These are phyloP conservation scores for Eulemur mongoz DNA, from an alignment of 2,797 vertebrate genomes.

Conservation along the genomic window DNA sequence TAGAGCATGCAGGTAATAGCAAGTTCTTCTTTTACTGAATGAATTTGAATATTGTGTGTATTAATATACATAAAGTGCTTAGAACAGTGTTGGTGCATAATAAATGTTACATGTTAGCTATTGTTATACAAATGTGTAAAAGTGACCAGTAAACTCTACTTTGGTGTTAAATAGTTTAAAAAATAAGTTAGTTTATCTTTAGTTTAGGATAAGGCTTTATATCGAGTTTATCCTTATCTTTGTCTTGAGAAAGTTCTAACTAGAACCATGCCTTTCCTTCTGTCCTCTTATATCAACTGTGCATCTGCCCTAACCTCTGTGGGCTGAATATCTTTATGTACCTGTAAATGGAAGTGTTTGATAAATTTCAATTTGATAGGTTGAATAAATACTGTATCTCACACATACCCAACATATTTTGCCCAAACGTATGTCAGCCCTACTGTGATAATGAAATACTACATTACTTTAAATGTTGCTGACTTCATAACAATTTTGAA, in stretches of 20 bases:
- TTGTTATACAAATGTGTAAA: slow-evolving; percentile 2
- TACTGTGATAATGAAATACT: neutral
- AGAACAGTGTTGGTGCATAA: neutral
- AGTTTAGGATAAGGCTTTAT: slow-evolving; percentile 5
- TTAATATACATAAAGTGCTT: neutral
- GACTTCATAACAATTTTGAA: neutral
- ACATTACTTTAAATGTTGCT: slow-evolving; percentile 11
- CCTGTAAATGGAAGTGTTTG: neutral
- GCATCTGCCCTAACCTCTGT: neutral
- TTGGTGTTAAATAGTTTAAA: neutral
- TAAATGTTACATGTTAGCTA: neutral
- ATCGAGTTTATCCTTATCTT: neutral
- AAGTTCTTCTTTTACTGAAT: neutral
- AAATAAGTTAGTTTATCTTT: neutral
- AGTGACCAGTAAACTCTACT: neutral
- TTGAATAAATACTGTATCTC: neutral
- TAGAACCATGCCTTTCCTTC: neutral
- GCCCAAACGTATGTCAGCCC: neutral
- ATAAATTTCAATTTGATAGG: neutral
- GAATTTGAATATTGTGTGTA: neutral
- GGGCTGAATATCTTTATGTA: neutral
- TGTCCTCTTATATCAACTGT: neutral
- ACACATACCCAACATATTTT: neutral
- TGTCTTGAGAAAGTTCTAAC: neutral
- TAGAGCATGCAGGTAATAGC: neutral